phyloP scores from a whole-genome alignment of 2,797 vertebrate genomes.

The Urophycis tenuis region DNA sequence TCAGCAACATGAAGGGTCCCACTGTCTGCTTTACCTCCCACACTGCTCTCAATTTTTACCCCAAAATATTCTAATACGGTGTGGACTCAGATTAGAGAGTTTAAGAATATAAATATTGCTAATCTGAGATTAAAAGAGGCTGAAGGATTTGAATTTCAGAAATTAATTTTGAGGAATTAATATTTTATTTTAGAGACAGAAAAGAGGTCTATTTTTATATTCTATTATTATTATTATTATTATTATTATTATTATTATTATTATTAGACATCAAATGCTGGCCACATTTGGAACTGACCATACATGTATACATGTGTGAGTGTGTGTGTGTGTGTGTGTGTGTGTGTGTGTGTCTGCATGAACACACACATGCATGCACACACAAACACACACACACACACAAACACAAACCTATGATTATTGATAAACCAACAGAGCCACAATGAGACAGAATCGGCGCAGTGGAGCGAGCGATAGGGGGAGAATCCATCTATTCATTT shows the following conservation, averaged over 20 bases:
- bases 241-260: too few relatives aligned
- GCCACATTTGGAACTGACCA: not conserved
- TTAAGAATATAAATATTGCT: constrained; percentile 8
- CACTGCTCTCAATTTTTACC: not conserved
- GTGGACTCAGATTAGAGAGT: not conserved
- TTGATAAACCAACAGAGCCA: constrained; percentile 45
- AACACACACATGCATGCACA: not conserved
- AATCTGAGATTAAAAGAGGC: constrained; percentile 11
- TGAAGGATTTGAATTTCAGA: constrained; percentile 1
- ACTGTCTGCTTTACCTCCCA: not conserved
- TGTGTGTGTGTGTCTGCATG: too few relatives aligned
- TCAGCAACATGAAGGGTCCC: constrained; percentile 1
- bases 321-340: too few relatives aligned
- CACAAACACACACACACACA: not conserved
- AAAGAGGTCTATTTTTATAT: not conserved
- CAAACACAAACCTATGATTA: constrained; percentile 24
- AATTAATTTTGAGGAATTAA: not conserved
- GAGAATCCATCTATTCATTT: constrained; percentile 71
- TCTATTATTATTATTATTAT: too few relatives aligned
- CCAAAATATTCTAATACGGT: not conserved
- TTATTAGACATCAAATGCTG: not conserved
- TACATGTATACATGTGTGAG: not conserved
- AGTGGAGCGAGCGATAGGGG: constrained; percentile 51
- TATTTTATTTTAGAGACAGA: not conserved
- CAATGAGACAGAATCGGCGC: constrained; percentile 55